Percentiles rank a stretch among this genome's conserved stretches.
Conservation (phyloP, 2,797 vertebrate genomes). For the Neomorphus geoffroyi region DNA sequence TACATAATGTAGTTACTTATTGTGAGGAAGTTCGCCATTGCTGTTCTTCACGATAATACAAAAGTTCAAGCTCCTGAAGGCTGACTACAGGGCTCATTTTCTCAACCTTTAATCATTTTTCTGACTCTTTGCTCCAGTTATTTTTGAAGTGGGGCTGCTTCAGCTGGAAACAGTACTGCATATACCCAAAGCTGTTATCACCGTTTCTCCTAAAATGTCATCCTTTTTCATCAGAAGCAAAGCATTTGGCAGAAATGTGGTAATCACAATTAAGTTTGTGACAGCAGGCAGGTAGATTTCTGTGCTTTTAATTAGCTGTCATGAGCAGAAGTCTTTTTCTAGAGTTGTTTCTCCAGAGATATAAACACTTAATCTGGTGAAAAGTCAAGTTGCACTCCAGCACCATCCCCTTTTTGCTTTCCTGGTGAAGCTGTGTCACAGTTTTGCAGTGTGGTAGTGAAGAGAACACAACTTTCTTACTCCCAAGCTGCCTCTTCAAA, state of each 20-base stretch:
- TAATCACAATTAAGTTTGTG: not conserved
- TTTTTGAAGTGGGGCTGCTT: not conserved
- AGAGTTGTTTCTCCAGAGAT: not conserved
- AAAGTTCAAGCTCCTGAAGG: not conserved
- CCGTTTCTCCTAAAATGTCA: not conserved
- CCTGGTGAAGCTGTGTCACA: rapidly evolving
- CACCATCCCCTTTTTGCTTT: not conserved
- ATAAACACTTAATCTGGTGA: not conserved
- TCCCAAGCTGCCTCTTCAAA: not conserved
- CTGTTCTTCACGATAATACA: not conserved
- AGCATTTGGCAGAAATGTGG: not conserved
- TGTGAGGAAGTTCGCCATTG: not conserved
- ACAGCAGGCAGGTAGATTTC: not conserved
- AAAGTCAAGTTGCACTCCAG: not conserved
- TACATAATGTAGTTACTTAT: constrained; percentile 28
- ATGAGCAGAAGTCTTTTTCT: not conserved
- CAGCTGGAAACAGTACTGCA: not conserved
- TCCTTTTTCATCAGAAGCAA: not conserved
- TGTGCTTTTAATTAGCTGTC: rapidly evolving
- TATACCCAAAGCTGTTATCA: not conserved
- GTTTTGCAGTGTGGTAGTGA: not conserved
- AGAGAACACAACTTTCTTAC: not conserved
- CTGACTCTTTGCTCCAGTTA: not conserved
- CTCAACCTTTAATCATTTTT: not conserved
- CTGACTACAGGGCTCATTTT: not conserved